Evolutionary conservation across 2,888 invertebrate species (phyloP).

Genomic region (Plebejus argus): DNA sequence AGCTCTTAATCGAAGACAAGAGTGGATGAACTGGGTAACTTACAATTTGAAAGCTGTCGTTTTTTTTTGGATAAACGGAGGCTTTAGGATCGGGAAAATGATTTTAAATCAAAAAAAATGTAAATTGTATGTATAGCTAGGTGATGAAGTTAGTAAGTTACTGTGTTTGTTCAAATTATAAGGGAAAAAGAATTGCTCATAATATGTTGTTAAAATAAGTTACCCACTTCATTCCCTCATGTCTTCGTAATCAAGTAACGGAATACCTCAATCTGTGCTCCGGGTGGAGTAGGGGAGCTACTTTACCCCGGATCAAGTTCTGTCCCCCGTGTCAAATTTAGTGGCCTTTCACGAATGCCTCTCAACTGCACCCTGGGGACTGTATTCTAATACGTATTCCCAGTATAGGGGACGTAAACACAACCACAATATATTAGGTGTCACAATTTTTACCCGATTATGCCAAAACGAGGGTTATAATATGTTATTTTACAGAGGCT

Average conservation of each 20-base stretch:
- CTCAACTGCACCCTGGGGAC: neutral
- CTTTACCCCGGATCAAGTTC: slow-evolving; percentile 14
- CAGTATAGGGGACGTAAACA: neutral
- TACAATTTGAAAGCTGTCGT: no score
- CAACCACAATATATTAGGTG: neutral
- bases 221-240: neutral
- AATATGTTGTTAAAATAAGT: no score
- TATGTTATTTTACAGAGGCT: no score
- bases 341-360: neutral
- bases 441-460: neutral
- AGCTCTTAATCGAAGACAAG: no score
- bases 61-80: no score
- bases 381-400: neutral
- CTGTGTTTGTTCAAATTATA: no score
- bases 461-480: neutral
- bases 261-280: neutral
- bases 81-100: no score
- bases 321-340: slow-evolving; percentile 15
- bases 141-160: no score
- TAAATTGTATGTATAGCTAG: no score
- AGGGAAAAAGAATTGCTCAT: no score
- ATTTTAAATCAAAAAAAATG: no score
- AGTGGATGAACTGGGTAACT: no score
- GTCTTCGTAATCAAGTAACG: neutral
- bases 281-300: slow-evolving; percentile 54